Conservation (phyloP, 2,888 invertebrate species). For the Acleris laterana region DNA sequence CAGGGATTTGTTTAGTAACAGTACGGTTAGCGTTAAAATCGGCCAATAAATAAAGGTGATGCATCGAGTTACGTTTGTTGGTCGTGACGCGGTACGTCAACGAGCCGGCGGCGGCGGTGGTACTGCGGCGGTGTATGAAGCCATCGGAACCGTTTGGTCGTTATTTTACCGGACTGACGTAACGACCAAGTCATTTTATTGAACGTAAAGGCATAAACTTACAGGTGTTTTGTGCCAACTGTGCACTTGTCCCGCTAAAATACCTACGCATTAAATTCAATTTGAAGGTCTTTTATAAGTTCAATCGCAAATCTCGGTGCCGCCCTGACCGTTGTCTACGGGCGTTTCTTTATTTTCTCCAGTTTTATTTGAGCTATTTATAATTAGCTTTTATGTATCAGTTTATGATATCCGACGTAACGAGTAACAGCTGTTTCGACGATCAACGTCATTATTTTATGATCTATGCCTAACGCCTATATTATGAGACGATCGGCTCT, state of each 20-base stretch:
- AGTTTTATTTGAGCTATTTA: constrained; percentile 54
- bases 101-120: constrained; percentile 32
- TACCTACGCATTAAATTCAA: constrained; percentile 36
- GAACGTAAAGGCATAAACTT: constrained; percentile 48
- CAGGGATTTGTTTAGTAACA: constrained; percentile 7
- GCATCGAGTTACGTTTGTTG: constrained; percentile 2
- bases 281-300: constrained; percentile 21
- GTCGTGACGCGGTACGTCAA: constrained; percentile 12
- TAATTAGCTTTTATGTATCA: constrained; percentile 74
- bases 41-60: constrained; percentile 6
- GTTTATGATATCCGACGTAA: constrained; percentile 75
- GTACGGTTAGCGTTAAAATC: background rate
- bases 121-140: constrained; percentile 44
- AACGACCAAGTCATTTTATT: constrained; percentile 39
- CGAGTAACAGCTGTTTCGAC: constrained; percentile 64
- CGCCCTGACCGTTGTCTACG: constrained; percentile 15
- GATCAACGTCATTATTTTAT: constrained; percentile 66
- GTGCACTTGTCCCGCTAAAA: constrained; percentile 43
- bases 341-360: constrained; percentile 33
- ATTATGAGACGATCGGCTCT: constrained; percentile 31
- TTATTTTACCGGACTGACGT: constrained; percentile 39
- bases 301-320: constrained; percentile 3
- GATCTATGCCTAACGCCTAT: constrained; percentile 43
- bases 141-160: constrained; percentile 38
- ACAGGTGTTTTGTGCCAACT: constrained; percentile 57